These are phyloP conservation scores for Hippocampus zosterae DNA, from an alignment of 2,113 vertebrate genomes.

Conservation along the genomic window DNA sequence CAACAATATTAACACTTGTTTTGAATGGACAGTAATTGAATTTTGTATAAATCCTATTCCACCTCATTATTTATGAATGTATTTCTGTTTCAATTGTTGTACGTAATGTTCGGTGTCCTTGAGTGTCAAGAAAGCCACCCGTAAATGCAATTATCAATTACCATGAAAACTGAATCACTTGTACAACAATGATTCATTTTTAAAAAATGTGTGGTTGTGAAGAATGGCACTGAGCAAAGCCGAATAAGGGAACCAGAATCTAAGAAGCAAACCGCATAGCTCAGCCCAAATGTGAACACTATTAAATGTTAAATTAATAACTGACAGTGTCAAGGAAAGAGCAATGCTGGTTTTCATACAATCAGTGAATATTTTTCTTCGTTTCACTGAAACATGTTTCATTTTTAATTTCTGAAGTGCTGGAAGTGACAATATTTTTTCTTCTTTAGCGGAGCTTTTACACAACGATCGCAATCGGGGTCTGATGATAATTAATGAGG, in stretches of 20 bases:
- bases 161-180: background rate
- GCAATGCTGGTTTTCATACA: background rate
- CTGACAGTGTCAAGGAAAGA: background rate
- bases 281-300: background rate
- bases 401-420: background rate
- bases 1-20: background rate
- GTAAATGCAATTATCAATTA: background rate
- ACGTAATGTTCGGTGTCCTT: background rate
- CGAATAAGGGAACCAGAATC: no score
- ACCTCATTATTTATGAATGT: background rate
- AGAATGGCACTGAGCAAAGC: background rate
- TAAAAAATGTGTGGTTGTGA: background rate
- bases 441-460: background rate
- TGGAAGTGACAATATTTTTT: background rate
- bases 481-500: constrained; percentile 4
- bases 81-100: background rate
- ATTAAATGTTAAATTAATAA: background rate
- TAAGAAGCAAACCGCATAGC: no score
- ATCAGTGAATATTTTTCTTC: background rate
- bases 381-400: background rate
- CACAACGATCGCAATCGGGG: background rate
- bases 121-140: background rate
- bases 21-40: background rate
- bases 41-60: background rate
- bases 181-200: background rate